Conservation (phyloP, 64 coral and sea anemone species). For the Acropora yongei region DNA sequence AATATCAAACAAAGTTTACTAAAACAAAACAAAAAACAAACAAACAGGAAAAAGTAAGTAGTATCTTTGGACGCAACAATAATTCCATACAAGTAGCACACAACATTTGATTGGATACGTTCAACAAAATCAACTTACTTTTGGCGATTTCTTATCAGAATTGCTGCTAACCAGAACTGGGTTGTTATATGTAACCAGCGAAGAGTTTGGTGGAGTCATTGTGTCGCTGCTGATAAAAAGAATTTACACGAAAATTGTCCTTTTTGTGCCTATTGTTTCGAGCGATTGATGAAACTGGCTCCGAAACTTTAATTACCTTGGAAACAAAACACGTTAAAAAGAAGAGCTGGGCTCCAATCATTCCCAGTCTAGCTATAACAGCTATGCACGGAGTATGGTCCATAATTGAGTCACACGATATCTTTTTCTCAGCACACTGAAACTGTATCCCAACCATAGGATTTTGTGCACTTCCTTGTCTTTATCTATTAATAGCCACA, state of each 20-base stretch:
- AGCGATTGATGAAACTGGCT: not conserved
- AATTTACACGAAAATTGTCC: slow-evolving; percentile 4
- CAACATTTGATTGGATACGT: no score
- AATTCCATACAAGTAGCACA: no score
- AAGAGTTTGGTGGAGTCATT: slow-evolving; percentile 99
- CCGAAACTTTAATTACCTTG: slow-evolving; percentile 25
- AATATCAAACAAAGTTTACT: no score
- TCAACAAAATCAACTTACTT: slow-evolving; percentile 70
- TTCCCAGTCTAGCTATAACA: not conserved
- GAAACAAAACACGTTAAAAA: slow-evolving; percentile 10
- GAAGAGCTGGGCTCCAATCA: slow-evolving; percentile 2
- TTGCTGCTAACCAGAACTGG: slow-evolving; percentile 99
- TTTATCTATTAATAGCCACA: no score
- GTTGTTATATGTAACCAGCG: slow-evolving; percentile 98
- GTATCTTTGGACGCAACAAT: no score
- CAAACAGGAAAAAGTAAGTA: not conserved
- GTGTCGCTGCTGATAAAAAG: not conserved
- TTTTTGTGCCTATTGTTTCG: not conserved
- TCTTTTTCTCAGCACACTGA: no score
- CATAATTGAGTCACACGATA: no score
- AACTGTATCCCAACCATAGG: no score
- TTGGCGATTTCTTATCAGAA: slow-evolving; percentile 97
- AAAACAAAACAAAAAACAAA: not conserved
- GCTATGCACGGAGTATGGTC: no score
- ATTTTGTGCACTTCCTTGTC: no score